phyloP scores from a whole-genome alignment of 53 echinoderm and acorn worm genomes.

The Antedon mediterranea region DNA sequence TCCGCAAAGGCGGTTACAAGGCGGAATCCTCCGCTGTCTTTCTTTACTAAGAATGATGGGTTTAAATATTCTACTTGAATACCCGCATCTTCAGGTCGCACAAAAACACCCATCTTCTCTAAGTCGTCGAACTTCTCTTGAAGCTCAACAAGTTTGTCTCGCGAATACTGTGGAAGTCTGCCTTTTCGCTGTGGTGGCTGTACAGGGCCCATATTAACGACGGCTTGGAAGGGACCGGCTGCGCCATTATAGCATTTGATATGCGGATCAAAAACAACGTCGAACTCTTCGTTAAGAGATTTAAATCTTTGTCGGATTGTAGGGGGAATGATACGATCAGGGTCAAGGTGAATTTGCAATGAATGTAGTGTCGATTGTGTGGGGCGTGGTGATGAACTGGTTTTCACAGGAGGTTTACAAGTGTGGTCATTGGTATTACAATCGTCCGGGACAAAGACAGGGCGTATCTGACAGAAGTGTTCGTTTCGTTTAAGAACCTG shows the following conservation, averaged over 20 bases:
- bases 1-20: constrained; percentile 6
- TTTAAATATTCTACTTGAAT: constrained; percentile 20
- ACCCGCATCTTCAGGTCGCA: constrained; percentile 20
- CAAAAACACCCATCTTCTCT: constrained; percentile 18
- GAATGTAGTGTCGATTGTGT: neutral
- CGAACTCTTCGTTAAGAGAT: constrained; percentile 14
- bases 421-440: neutral
- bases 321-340: neutral
- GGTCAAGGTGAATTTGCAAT: constrained; percentile 6
- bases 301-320: neutral
- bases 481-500: neutral
- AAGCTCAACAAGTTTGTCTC: constrained; percentile 14
- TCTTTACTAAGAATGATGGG: constrained; percentile 18
- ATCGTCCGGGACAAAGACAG: neutral
- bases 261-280: constrained; percentile 16
- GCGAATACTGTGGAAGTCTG: constrained; percentile 4
- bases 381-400: no score
- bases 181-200: constrained; percentile 23
- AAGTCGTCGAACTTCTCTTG: constrained; percentile 24
- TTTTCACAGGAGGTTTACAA: no score
- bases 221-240: constrained; percentile 23
- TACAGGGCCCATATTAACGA: constrained; percentile 24
- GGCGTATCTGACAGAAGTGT: neutral
- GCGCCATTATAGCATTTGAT: constrained; percentile 19
- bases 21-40: constrained; percentile 2